phyloP scores from a whole-genome alignment of 2,888 invertebrate species.

The Liodrosophila aerea region DNA sequence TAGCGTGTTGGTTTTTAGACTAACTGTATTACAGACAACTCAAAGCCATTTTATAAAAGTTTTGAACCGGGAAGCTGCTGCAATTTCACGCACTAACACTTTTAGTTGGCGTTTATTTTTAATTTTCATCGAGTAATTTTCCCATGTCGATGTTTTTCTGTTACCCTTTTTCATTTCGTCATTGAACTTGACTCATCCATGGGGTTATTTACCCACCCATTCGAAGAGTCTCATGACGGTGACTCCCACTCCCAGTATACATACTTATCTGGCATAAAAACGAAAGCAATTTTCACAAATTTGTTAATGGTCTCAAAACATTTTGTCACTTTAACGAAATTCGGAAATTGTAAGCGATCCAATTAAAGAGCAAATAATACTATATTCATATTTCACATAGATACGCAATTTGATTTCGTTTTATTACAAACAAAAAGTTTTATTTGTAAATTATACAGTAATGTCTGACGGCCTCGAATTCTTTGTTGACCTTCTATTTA shows the following conservation, averaged over 20 bases:
- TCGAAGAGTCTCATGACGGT: slow-evolving; percentile 33
- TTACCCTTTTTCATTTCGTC: slow-evolving; percentile 56
- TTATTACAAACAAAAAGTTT: slow-evolving; percentile 61
- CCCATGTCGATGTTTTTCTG: slow-evolving; percentile 16
- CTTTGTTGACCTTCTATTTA: slow-evolving; percentile 61
- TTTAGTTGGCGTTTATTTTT: slow-evolving; percentile 1
- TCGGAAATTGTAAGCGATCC: slow-evolving; percentile 1
- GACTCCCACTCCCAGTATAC: slow-evolving; percentile 39
- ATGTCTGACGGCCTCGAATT: slow-evolving; percentile 47
- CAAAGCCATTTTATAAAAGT: slow-evolving; percentile 50
- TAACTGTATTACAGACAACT: slow-evolving; percentile 19
- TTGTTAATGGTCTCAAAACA: slow-evolving; percentile 42
- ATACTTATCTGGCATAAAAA: background rate
- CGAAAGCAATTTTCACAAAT: slow-evolving; percentile 26
- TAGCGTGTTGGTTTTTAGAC: slow-evolving; percentile 27
- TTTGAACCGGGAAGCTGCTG: slow-evolving; percentile 25
- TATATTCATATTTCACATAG: slow-evolving; percentile 33
- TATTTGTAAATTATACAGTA: slow-evolving; percentile 72
- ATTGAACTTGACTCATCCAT: slow-evolving; percentile 76
- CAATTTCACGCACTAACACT: slow-evolving; percentile 68
- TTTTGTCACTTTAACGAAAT: slow-evolving; percentile 53
- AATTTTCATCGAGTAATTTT: slow-evolving; percentile 11
- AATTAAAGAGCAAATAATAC: slow-evolving; percentile 3
- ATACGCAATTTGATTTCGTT: slow-evolving; percentile 30
- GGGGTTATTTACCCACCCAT: slow-evolving; percentile 61